Evolutionary conservation across 2,113 vertebrate species (phyloP).

Genomic region (Cepphus grylle): DNA sequence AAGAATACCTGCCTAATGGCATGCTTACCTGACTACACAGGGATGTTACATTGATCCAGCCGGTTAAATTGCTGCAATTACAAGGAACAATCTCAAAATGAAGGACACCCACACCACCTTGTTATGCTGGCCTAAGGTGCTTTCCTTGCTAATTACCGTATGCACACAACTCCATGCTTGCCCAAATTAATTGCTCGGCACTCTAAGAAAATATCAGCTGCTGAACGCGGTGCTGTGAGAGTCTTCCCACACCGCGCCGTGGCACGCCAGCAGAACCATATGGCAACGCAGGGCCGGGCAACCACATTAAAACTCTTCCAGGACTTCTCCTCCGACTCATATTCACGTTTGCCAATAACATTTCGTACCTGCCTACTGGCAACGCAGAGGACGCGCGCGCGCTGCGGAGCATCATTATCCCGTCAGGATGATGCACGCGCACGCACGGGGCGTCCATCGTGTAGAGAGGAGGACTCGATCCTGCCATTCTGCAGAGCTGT

Average conservation of each 20-base stretch:
- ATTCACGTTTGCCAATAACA: fast-evolving
- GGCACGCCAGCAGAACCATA: neutral
- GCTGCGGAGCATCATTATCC: neutral
- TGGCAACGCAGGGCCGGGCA: neutral
- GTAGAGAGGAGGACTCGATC: neutral
- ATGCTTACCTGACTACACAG: neutral
- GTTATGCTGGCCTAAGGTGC: slow-evolving; percentile 42
- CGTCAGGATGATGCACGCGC: neutral
- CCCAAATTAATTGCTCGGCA: slow-evolving; percentile 48
- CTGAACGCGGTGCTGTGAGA: neutral
- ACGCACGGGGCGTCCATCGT: neutral
- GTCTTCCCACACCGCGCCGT: neutral
- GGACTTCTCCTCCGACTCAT: neutral
- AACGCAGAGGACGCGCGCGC: fast-evolving
- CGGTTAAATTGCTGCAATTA: slow-evolving; percentile 43
- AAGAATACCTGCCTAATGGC: neutral
- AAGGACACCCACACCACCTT: slow-evolving; percentile 47
- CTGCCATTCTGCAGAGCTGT: slow-evolving; percentile 29
- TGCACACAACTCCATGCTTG: slow-evolving; percentile 7
- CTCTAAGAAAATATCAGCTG: slow-evolving; percentile 34
- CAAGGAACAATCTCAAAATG: neutral
- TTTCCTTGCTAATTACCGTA: slow-evolving; percentile 18
- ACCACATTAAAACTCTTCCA: neutral
- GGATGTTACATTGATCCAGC: neutral
- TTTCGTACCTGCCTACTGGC: neutral